Base-by-base conservation (phyloP, 1,140 invertebrate species). In the Euura saliciscinereae region DNA sequence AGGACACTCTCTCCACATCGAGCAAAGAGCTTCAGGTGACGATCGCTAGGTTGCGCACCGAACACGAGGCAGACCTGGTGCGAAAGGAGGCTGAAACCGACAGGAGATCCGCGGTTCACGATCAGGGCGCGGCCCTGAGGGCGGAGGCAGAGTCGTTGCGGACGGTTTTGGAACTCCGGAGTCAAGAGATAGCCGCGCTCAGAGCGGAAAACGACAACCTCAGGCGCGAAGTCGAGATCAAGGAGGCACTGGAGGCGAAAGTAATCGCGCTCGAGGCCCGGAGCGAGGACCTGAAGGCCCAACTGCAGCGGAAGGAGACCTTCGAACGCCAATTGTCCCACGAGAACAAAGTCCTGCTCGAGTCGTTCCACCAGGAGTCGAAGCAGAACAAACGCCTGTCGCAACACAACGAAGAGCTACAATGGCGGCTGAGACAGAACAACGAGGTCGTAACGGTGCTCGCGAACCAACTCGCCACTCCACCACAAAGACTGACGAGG, bases 401-500 rank as follows among this genome's bases (percentile, higher is more conserved):
- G 0, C 92, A 94, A 78, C 91, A 94, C 78, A 97, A 96, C 81
- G 96, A 98, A 86, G 94, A 97, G 85, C 87, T 97, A 2, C 90
- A 94, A 78, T 97, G 94, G 91, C 93, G 93, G 82, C 89, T 97
- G 68, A 90, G 93, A 78, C 93, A 94, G 77, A 94, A 94, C 79
- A 92, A 91, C 45, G 91, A 94, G 79, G 90, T 93, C 6, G 86
- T 90, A 11, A 89, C 83, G 71, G 88, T 84, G 66, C 75, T 90
- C 75, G 84, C 90, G 4, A 86, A 86, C 68, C 81, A 86, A 59
- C 72, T 83, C 44, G 77, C 80, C 44, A 76, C 80, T 7, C 78
- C 81, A 6, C 65, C 78, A 43, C 75, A 72, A 13, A 73, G 82
- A 59, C 65, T 84, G 0, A 78, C 79, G 3, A 78, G 83, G 45